Conservation (phyloP, 2,888 invertebrate genomes). For the Dusona sp. region DNA sequence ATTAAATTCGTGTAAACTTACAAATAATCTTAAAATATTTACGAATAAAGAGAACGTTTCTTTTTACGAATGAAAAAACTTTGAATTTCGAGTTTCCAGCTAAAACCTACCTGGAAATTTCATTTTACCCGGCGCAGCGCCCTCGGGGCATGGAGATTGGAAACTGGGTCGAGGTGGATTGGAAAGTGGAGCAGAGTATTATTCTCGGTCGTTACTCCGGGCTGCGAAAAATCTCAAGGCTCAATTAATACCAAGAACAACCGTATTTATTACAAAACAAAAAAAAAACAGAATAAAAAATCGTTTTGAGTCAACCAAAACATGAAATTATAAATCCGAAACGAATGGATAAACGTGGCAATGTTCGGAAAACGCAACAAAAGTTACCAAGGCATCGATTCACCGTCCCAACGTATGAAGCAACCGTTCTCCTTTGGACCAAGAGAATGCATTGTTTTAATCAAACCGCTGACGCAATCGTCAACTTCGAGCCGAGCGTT, state of each 20-base stretch:
- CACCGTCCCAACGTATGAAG: constrained; percentile 92
- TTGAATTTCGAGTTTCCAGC: not conserved
- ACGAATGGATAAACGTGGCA: not conserved
- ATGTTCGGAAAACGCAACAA: not conserved
- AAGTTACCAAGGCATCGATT: constrained; percentile 89
- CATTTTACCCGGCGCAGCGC: not conserved
- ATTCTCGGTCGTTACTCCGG: constrained; percentile 3
- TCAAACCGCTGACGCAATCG: constrained; percentile 88
- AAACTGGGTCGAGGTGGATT: constrained; percentile 56
- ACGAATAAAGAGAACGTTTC: constrained; percentile 57
- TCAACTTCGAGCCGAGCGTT: constrained; percentile 91
- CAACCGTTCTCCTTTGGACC: constrained; percentile 90
- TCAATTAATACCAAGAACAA: not conserved
- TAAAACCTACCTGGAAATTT: not conserved
- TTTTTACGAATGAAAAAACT: constrained; percentile 55
- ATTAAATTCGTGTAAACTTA: constrained; percentile 56
- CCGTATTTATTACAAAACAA: not conserved
- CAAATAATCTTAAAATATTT: constrained; percentile 60
- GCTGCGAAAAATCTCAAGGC: not conserved
- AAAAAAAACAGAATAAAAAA: too few species aligned
- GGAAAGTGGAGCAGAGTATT: constrained; percentile 46
- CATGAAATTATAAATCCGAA: not conserved
- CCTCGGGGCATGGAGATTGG: constrained; percentile 26
- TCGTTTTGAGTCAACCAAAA: not conserved
- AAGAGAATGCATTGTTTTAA: constrained; percentile 88